Percentiles rank a stretch among this genome's conserved stretches.
Conservation (phyloP, 1,140 invertebrate genomes). For the Telenomus remus region DNA sequence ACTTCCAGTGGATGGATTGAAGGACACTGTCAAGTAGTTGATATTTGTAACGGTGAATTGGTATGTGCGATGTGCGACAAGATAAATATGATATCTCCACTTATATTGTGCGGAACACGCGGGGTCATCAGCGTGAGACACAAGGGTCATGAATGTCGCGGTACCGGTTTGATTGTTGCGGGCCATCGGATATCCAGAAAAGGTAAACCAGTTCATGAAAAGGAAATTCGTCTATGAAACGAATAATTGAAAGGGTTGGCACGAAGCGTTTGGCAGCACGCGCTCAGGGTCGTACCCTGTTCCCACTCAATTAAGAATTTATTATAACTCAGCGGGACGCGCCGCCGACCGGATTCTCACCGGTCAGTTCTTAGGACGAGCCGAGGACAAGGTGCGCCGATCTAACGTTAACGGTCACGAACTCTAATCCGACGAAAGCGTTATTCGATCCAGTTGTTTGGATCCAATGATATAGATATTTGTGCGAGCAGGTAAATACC, state of each 20-base stretch:
- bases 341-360: slow-evolving; percentile 46
- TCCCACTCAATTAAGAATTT: slow-evolving; percentile 62
- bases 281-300: slow-evolving; percentile 58
- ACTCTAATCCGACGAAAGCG: slow-evolving; percentile 29
- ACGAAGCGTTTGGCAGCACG: slow-evolving; percentile 58
- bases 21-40: slow-evolving; percentile 2
- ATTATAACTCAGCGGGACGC: slow-evolving; percentile 53
- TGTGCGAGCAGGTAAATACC: slow-evolving; percentile 25
- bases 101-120: slow-evolving; percentile 24
- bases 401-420: slow-evolving; percentile 31
- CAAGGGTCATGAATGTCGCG: slow-evolving; percentile 63
- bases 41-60: slow-evolving; percentile 44
- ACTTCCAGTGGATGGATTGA: slow-evolving; percentile 1
- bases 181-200: slow-evolving; percentile 48
- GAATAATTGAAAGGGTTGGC: slow-evolving; percentile 59
- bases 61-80: slow-evolving; percentile 38
- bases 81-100: slow-evolving; percentile 57
- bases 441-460: slow-evolving; percentile 57
- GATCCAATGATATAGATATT: slow-evolving; percentile 46
- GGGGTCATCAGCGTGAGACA: slow-evolving; percentile 66
- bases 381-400: slow-evolving; percentile 19
- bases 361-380: slow-evolving; percentile 36
- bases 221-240: slow-evolving; percentile 56
- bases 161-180: slow-evolving; percentile 52
- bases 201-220: slow-evolving; percentile 56